Evolutionary conservation across 2,888 invertebrate species (phyloP).

Genomic region (Torymus tubicola): DNA sequence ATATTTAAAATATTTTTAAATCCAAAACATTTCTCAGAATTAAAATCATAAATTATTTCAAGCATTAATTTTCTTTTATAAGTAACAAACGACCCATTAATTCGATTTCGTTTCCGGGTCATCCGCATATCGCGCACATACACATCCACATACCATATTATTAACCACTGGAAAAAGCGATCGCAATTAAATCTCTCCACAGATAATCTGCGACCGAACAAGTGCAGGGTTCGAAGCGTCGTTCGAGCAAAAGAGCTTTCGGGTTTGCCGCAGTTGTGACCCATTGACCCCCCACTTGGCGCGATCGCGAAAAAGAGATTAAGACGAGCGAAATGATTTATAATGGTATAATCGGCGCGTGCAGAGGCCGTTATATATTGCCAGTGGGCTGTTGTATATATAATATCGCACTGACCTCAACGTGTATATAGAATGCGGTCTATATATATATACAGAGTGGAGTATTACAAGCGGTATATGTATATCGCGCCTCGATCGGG

Average conservation of each 20-base stretch:
- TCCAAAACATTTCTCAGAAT: neutral
- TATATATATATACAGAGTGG: neutral
- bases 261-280: no score
- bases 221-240: no score
- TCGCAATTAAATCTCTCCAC: no score
- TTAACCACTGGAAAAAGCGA: no score
- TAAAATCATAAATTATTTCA: neutral
- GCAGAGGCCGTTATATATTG: slow-evolving; percentile 60
- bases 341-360: slow-evolving; percentile 72
- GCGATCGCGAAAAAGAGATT: slow-evolving; percentile 60
- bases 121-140: neutral
- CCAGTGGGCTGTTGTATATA: slow-evolving; percentile 53
- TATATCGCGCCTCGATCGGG: slow-evolving; percentile 29
- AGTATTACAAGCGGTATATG: neutral
- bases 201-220: no score
- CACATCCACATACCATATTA: neutral
- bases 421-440: neutral
- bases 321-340: slow-evolving; percentile 70
- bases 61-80: neutral
- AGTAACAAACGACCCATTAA: neutral
- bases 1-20: no score
- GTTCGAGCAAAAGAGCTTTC: no score
- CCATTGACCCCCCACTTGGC: no score
- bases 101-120: neutral
- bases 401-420: slow-evolving; percentile 65